phyloP scores from a whole-genome alignment of 2,888 invertebrate species.

The Eretmocerus hayati region DNA sequence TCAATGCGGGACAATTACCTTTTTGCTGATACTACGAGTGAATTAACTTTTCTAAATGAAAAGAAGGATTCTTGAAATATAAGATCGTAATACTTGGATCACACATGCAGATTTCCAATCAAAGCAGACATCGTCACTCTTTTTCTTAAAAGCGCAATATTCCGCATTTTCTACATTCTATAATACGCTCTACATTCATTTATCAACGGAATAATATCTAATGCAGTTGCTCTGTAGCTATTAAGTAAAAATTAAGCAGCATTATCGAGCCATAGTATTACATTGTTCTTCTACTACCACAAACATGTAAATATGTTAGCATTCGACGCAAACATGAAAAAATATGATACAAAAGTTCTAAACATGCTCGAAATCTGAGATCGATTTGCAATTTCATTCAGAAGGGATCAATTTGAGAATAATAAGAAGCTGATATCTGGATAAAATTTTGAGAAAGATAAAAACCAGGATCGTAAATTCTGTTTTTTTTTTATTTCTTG shows the following conservation, averaged over 20 bases:
- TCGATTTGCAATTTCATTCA: too few relatives aligned
- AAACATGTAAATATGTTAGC: conserved; percentile 17
- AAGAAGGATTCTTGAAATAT: not conserved
- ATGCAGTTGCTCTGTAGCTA: conserved; percentile 9
- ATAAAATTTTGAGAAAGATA: too few relatives aligned
- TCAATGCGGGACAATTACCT: conserved; percentile 11
- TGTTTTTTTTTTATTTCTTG: too few relatives aligned
- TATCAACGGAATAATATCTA: conserved; percentile 14
- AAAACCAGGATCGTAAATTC: too few relatives aligned
- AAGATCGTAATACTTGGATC: not conserved
- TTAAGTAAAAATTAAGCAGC: conserved; percentile 16
- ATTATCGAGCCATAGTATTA: conserved; percentile 9
- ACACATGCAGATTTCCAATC: conserved; percentile 4
- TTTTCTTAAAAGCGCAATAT: conserved; percentile 22
- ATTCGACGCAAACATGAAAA: too few relatives aligned
- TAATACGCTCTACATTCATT: conserved; percentile 24
- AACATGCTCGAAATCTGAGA: too few relatives aligned
- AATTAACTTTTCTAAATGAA: conserved; percentile 1
- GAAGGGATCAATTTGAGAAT: too few relatives aligned
- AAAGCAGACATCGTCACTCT: conserved; percentile 9
- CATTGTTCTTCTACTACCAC: conserved; percentile 14
- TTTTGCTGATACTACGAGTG: conserved; percentile 3
- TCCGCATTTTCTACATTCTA: conserved; percentile 29
- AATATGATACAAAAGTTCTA: not conserved
- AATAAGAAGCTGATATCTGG: too few relatives aligned